Conservation (phyloP, 2,797 vertebrate genomes). For the Anguilla obscura region DNA sequence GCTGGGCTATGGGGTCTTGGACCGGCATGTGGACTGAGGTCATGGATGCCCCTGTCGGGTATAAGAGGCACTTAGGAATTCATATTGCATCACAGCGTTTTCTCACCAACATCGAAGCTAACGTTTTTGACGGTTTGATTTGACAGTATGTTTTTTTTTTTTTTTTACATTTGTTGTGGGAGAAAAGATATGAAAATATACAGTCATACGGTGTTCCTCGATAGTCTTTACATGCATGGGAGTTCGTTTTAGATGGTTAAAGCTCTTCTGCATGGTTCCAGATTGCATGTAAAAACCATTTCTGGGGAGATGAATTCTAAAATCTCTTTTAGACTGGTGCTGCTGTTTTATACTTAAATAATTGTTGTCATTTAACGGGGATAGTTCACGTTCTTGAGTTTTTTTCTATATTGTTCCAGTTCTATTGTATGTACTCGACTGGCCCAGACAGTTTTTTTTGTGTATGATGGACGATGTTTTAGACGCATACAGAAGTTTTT, state of each 20-base stretch:
- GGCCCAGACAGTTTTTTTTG: background rate
- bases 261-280: slow-evolving; percentile 36
- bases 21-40: background rate
- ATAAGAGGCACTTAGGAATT: slow-evolving; percentile 10
- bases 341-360: slow-evolving; percentile 36
- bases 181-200: background rate
- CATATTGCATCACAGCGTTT: slow-evolving; percentile 1
- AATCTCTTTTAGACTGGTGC: slow-evolving; percentile 38
- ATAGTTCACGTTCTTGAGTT: background rate
- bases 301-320: slow-evolving; percentile 32
- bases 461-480: background rate
- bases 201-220: slow-evolving; percentile 1
- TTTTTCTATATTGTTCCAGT: background rate
- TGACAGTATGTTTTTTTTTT: background rate
- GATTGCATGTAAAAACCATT: slow-evolving; percentile 13
- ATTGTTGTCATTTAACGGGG: slow-evolving; percentile 30
- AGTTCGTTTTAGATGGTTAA: slow-evolving; percentile 27
- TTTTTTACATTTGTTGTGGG: background rate
- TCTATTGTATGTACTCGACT: background rate
- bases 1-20: background rate
- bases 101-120: slow-evolving; percentile 13
- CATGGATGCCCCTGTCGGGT: background rate
- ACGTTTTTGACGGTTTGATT: slow-evolving; percentile 7
- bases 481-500: background rate
- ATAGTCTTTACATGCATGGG: slow-evolving; percentile 20